Percentiles rank a stretch among this genome's conserved stretches.
These are phyloP conservation scores for Napeogenes inachia DNA, from an alignment of 2,888 invertebrate genomes.

Conservation along the genomic window DNA sequence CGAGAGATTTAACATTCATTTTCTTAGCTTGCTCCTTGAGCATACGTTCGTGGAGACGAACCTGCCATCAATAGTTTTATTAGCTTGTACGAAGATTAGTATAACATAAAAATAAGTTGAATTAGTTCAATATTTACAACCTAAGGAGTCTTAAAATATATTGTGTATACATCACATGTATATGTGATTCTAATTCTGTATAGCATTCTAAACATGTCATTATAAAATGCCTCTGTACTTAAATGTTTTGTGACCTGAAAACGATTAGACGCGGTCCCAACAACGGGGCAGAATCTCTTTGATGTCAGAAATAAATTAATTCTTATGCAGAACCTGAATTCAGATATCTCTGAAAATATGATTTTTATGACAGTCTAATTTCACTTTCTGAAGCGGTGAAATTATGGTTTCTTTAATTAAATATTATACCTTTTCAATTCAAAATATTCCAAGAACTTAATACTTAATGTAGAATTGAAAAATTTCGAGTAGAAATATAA, in stretches of 20 bases:
- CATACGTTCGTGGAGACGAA: conserved; percentile 81
- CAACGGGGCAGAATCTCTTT: conserved; percentile 32
- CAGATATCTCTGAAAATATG: conserved; percentile 14
- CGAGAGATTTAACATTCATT: conserved; percentile 86
- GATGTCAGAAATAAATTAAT: conserved; percentile 47
- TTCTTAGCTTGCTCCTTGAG: conserved; percentile 84
- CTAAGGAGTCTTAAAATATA: no score
- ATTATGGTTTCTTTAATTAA: neutral
- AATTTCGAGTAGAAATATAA: no score
- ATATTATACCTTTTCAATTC: neutral
- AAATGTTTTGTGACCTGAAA: conserved; percentile 20
- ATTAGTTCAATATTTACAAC: neutral
- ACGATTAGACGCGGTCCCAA: conserved; percentile 10
- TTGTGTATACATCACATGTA: no score
- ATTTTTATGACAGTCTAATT: conserved; percentile 35
- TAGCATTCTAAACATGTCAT: conserved; percentile 10
- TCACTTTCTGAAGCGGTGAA: conserved; percentile 3
- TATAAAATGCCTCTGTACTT: conserved; percentile 11
- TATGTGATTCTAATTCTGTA: neutral
- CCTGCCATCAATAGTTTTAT: conserved; percentile 43
- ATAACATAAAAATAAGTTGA: no score
- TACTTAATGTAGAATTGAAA: no score
- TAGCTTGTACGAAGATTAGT: neutral
- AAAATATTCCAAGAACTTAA: no score
- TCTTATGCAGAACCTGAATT: conserved; percentile 36